Percentiles rank a stretch among this genome's conserved stretches.
Conservation (phyloP, 2,113 vertebrate species). For the Aix galericulata region DNA sequence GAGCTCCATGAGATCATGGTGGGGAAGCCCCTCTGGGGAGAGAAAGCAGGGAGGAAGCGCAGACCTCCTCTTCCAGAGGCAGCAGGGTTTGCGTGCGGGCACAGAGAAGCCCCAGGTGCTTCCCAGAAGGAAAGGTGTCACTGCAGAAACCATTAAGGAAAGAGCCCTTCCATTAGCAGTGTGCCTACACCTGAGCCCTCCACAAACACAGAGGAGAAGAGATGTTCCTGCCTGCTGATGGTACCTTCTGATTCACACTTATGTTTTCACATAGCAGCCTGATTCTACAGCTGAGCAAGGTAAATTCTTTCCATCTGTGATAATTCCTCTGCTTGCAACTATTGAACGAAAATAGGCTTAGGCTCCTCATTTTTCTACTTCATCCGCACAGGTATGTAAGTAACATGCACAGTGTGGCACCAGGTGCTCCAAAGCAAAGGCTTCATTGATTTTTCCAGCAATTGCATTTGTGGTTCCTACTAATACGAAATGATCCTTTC, state of each 20-base stretch:
- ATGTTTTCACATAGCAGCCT: neutral
- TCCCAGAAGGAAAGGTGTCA: neutral
- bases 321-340: neutral
- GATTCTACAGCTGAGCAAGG: neutral
- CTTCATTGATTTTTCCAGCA: neutral
- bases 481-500: accelerated
- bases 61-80: neutral
- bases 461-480: neutral
- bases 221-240: neutral
- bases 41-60: accelerated
- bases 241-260: neutral
- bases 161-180: neutral
- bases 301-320: neutral
- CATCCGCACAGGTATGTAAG: accelerated
- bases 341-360: accelerated
- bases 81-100: neutral
- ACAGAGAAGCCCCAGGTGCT: neutral
- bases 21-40: neutral
- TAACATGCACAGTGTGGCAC: accelerated
- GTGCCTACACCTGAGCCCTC: neutral
- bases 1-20: neutral
- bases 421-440: neutral
- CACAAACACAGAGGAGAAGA: neutral
- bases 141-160: neutral
- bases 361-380: neutral